Conservation (phyloP, 2,888 invertebrate species). For the Parthenolecanium corni region DNA sequence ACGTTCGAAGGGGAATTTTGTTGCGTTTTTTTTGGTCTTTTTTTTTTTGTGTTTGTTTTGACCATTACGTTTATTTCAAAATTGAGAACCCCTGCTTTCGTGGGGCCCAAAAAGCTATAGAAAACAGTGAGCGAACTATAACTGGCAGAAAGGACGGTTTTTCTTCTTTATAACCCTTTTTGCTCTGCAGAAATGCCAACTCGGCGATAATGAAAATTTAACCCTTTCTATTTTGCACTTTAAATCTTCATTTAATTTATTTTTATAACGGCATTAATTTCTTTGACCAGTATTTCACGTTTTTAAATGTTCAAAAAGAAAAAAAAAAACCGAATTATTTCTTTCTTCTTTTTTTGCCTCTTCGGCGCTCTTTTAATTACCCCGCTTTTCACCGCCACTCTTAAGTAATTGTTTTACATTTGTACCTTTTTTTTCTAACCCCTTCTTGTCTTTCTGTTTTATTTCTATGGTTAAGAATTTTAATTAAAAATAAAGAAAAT, state of each 20-base stretch:
- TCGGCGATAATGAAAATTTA: constrained; percentile 28
- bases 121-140: constrained; percentile 27
- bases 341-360: constrained; percentile 1
- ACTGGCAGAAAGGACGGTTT: constrained; percentile 27
- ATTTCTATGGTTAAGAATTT: constrained; percentile 12
- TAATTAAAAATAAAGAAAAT: constrained; percentile 28
- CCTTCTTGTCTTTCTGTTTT: background rate
- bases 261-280: constrained; percentile 28
- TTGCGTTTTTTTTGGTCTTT: background rate
- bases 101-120: constrained; percentile 20
- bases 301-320: constrained; percentile 18
- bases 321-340: constrained; percentile 22
- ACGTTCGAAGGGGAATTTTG: background rate
- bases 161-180: constrained; percentile 28
- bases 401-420: constrained; percentile 24
- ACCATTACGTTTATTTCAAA: background rate
- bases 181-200: constrained; percentile 27
- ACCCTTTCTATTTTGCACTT: constrained; percentile 28
- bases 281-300: constrained; percentile 27
- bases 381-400: constrained; percentile 1
- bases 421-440: constrained; percentile 18
- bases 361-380: constrained; percentile 15
- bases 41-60: background rate
- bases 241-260: constrained; percentile 28
- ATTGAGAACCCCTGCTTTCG: constrained; percentile 14